These are phyloP conservation scores for Magallana nippona DNA, from an alignment of 2,888 invertebrate species.

Conservation along the genomic window DNA sequence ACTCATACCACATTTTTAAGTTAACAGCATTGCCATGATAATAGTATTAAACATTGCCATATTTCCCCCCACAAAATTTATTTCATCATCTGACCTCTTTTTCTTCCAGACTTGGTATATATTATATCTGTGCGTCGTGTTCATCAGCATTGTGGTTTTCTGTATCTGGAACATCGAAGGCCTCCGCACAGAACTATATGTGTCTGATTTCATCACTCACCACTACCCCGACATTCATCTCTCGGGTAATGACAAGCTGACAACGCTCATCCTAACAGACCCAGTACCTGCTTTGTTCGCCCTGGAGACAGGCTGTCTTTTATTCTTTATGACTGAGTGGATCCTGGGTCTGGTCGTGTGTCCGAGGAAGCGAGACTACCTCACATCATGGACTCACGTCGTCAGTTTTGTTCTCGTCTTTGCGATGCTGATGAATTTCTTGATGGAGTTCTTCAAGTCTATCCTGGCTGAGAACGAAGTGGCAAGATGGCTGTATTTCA, in stretches of 20 bases:
- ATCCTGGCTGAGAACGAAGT: slow-evolving; percentile 13
- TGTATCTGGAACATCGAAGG: slow-evolving; percentile 47
- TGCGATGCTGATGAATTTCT: slow-evolving; percentile 38
- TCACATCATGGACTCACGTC: slow-evolving; percentile 30
- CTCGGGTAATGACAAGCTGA: slow-evolving; percentile 32
- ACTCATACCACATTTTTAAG: too few species aligned
- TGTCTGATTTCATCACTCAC: slow-evolving; percentile 39
- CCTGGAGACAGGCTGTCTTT: slow-evolving; percentile 53
- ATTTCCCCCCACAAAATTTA: too few species aligned
- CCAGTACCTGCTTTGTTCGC: slow-evolving; percentile 51
- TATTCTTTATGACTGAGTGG: slow-evolving; percentile 64
- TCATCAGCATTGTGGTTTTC: slow-evolving; percentile 51
- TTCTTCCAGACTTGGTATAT: slow-evolving; percentile 59
- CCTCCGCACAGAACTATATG: slow-evolving; percentile 47
- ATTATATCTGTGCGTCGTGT: slow-evolving; percentile 57
- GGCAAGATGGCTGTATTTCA: slow-evolving; percentile 19
- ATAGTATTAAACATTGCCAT: too few species aligned
- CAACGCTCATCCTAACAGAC: slow-evolving; percentile 40
- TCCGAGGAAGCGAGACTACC: slow-evolving; percentile 47
- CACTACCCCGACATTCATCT: slow-evolving; percentile 31
- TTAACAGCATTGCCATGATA: too few species aligned
- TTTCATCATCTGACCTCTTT: neutral
- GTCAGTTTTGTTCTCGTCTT: slow-evolving; percentile 38
- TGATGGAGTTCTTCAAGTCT: slow-evolving; percentile 40
- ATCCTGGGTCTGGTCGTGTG: slow-evolving; percentile 58